Conservation (phyloP, 2,113 vertebrate species). For the Catharus bicknelli region DNA sequence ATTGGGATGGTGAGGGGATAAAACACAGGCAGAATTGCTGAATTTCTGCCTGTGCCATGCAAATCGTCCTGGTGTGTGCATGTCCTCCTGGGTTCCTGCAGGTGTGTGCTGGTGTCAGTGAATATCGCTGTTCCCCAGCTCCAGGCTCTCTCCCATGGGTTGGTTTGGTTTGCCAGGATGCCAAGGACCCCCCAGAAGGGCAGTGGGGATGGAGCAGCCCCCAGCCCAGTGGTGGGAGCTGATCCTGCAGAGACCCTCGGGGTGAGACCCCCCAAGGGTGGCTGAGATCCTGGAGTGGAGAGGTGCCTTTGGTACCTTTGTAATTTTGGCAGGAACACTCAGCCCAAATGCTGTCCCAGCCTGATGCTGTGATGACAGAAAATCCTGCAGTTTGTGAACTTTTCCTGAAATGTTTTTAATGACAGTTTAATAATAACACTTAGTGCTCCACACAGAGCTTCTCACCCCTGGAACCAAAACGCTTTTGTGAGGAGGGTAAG, state of each 20-base stretch:
- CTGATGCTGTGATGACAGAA: not conserved
- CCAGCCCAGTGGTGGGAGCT: not conserved
- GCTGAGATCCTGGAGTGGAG: not conserved
- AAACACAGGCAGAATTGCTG: not conserved
- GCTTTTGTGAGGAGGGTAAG: not conserved
- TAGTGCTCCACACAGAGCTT: not conserved
- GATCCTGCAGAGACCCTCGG: fast-evolving
- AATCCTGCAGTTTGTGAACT: conserved; percentile 30
- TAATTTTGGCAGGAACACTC: not conserved
- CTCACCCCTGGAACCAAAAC: not conserved
- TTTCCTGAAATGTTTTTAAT: conserved; percentile 48
- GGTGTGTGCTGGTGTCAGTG: fast-evolving
- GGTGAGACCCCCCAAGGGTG: not conserved
- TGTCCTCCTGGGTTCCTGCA: fast-evolving
- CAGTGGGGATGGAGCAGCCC: not conserved
- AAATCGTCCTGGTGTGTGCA: not conserved
- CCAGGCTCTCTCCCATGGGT: not conserved
- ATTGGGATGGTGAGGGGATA: not conserved
- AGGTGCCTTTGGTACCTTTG: fast-evolving
- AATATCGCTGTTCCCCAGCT: fast-evolving
- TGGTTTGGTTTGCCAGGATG: not conserved
- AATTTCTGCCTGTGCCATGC: not conserved
- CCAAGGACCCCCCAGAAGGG: not conserved
- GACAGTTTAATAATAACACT: conserved; percentile 50
- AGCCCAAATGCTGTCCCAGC: not conserved